Conservation (phyloP, 2,888 invertebrate species). For the Eretmocerus hayati region DNA sequence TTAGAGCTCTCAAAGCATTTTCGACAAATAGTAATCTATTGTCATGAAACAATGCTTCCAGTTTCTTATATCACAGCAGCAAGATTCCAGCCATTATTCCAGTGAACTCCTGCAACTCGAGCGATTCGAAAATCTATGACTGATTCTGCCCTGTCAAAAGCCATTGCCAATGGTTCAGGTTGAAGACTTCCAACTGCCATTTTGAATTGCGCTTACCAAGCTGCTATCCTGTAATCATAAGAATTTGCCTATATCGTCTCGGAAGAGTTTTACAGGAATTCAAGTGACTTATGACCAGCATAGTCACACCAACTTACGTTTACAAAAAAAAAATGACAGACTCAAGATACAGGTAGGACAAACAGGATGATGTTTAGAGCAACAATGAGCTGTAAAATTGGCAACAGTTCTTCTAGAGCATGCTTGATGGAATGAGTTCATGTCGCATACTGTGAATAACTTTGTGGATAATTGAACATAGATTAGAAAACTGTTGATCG, state of each 20-base stretch:
- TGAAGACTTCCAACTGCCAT: conserved; percentile 28
- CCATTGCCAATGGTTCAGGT: conserved; percentile 36
- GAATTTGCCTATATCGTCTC: conserved; percentile 34
- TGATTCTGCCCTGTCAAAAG: conserved; percentile 12
- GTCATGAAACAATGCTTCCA: no score
- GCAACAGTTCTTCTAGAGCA: no score
- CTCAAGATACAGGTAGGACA: no score
- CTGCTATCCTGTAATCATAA: conserved; percentile 40
- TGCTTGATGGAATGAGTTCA: no score
- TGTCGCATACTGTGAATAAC: no score
- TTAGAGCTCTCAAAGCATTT: no score
- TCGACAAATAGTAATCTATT: no score
- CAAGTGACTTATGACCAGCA: background rate
- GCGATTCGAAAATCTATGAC: background rate
- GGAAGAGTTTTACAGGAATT: conserved; percentile 29
- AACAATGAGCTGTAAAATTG: no score
- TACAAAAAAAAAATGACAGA: background rate
- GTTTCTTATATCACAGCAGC: conserved; percentile 4
- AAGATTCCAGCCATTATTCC: conserved; percentile 7
- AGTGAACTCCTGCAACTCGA: background rate
- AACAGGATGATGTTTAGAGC: no score
- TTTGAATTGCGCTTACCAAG: conserved; percentile 29
- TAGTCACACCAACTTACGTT: background rate
- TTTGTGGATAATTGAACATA: no score
- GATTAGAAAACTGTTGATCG: no score